Evolutionary conservation across 2,113 vertebrate species (phyloP), one percentile per base, ranked within the genome.

Genomic region (Nyctereutes procyonoides): DNA sequence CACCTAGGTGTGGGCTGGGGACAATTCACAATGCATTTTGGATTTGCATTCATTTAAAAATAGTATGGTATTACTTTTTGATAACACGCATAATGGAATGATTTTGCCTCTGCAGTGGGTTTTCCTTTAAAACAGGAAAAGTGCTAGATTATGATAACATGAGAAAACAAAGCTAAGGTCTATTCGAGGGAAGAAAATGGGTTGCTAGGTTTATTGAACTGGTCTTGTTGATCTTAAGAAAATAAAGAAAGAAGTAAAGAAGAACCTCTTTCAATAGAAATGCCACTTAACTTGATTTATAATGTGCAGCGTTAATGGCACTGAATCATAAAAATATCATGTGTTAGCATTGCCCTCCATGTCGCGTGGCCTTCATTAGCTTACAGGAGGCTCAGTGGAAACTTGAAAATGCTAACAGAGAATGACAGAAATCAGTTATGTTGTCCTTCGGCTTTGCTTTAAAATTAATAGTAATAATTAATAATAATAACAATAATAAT

Each of bases 261-360:
- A 97, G 91, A 96, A 69, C 62, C 94, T 97, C 88, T 97, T 98
- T 92, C 30, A 93, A 87, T 94, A 96, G 96, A 97, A 98, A 98
- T 86, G 96, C 67, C 98, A 98, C 98, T 98, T 98, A 98, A 98
- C 97, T 97, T 98, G 98, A 98, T 98, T 98, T 98, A 98, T 98
- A 98, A 97, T 96, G 79, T 82, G 77, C 92, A 89, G 82, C 30
- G 2, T 98, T 98, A 98, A 98, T 98, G 94, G 97, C 97, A 96
- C 14, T 3, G 85, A 98, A 97, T 85, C 95, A 96, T 97, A 96
- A 98, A 98, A 96, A 76, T 65, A 81, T 92, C 85, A 95, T n/a
- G 96, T 96, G 81, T 96, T 32, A 62, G 74, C 69, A 5, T 86
- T 96, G n/a, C 22, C n/a, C 90, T 17, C 63, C 0, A 19, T 51